Conservation (phyloP, 2,113 vertebrate species). For the Aramus guarauna region DNA sequence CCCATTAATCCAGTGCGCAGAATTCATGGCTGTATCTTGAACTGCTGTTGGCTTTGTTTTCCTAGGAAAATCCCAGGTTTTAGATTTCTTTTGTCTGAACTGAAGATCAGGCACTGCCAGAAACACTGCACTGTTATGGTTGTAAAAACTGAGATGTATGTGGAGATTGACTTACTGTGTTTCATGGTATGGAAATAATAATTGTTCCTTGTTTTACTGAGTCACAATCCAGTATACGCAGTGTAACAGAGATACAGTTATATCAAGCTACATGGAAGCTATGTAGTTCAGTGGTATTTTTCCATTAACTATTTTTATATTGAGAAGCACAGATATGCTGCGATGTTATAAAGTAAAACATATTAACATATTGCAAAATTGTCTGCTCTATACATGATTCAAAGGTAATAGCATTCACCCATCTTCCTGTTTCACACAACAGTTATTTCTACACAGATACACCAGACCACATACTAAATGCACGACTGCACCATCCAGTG, state of each 20-base stretch:
- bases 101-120: neutral
- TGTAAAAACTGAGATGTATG: neutral
- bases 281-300: neutral
- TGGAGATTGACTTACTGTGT: neutral
- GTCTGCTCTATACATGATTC: neutral
- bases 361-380: neutral
- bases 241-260: neutral
- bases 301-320: neutral
- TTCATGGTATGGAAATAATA: neutral
- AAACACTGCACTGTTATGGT: neutral
- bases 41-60: neutral
- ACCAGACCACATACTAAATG: accelerated
- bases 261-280: neutral
- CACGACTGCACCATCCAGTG: neutral
- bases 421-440: neutral
- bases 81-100: neutral
- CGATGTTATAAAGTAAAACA: neutral
- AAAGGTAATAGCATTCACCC: neutral
- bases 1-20: neutral
- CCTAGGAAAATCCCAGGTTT: neutral
- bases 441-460: neutral
- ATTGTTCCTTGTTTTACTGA: neutral
- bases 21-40: neutral
- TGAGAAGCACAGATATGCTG: neutral
- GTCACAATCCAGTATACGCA: neutral